A percentile compares a stretch with the other conserved stretches of the same genome.
These are phyloP conservation scores for Papilio xuthus DNA, from an alignment of 1,140 invertebrate species.

Conservation along the genomic window DNA sequence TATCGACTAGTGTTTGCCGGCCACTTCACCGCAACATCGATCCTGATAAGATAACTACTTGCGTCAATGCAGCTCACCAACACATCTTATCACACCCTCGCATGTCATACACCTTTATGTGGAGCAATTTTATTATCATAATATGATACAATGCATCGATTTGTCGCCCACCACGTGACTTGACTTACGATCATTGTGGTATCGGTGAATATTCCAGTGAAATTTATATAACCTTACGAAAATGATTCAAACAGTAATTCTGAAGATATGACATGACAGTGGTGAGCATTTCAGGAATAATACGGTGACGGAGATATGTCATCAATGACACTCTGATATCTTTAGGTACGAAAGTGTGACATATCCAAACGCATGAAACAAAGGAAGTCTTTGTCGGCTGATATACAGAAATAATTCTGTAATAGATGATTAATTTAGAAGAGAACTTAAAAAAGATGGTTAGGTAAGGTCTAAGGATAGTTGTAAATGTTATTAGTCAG, in stretches of 20 bases:
- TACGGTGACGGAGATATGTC: no score
- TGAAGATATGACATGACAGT: no score
- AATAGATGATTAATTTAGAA: not conserved
- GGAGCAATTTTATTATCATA: constrained; percentile 49
- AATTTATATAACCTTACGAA: no score
- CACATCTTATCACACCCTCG: constrained; percentile 46
- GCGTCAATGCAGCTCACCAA: constrained; percentile 51
- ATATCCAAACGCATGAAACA: no score
- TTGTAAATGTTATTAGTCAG: not conserved
- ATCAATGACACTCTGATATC: no score
- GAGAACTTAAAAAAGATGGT: not conserved
- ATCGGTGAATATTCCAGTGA: not conserved
- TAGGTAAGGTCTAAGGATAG: not conserved
- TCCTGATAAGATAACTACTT: constrained; percentile 55
- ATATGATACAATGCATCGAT: constrained; percentile 13
- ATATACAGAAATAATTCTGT: not conserved
- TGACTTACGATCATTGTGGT: not conserved
- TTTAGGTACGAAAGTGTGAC: no score
- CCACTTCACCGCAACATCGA: constrained; percentile 49
- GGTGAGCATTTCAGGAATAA: no score
- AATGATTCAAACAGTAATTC: no score
- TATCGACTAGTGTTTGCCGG: constrained; percentile 44
- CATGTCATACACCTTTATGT: constrained; percentile 60
- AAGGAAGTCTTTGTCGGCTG: no score
- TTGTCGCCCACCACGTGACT: not conserved